Conservation (phyloP, 2,888 invertebrate genomes). For the Nasonovia ribisnigri region DNA sequence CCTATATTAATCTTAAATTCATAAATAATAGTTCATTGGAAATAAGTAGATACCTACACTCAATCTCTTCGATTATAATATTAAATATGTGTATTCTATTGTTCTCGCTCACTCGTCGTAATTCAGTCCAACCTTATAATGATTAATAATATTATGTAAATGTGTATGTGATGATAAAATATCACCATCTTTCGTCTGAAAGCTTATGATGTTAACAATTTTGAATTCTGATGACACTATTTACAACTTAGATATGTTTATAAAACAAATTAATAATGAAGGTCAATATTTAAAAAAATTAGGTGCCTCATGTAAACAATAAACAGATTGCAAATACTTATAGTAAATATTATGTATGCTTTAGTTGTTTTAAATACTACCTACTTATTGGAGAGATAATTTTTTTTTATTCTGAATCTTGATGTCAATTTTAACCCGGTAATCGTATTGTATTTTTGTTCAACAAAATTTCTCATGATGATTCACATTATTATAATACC, state of each 20-base stretch:
- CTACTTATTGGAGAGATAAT: neutral
- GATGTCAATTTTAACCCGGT: constrained; percentile 31
- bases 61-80: neutral
- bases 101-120: neutral
- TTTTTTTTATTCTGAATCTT: constrained; percentile 55
- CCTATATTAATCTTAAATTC: neutral
- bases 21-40: neutral
- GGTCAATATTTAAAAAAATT: neutral
- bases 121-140: neutral
- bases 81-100: neutral
- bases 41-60: neutral
- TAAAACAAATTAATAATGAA: neutral
- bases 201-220: constrained; percentile 12
- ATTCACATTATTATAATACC: constrained; percentile 37
- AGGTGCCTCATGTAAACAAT: neutral
- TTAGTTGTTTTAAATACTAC: neutral
- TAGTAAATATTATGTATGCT: neutral
- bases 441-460: neutral
- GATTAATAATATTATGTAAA: too few species aligned
- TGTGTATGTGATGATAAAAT: constrained; percentile 36
- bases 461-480: neutral
- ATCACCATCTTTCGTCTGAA: constrained; percentile 57
- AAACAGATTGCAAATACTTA: too few species aligned
- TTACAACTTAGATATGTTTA: neutral
- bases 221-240: constrained; percentile 14